Conservation (phyloP, 2,888 invertebrate species). For the Eupsilia transversa region DNA sequence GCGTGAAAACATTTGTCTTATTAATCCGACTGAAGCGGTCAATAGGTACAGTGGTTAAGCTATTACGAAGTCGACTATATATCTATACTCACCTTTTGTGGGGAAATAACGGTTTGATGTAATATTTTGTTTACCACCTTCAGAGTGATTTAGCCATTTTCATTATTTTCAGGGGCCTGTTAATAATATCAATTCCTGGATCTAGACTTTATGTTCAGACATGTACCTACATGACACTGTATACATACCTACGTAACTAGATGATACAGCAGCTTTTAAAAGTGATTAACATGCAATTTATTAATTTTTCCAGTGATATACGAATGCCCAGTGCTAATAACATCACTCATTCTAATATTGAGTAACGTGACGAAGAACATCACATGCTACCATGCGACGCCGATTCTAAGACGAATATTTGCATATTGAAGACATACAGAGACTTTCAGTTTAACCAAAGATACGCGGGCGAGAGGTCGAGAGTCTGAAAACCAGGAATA, state of each 20-base stretch:
- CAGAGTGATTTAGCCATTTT: background rate
- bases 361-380: constrained; percentile 74
- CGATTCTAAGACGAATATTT: constrained; percentile 73
- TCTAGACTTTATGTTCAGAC: background rate
- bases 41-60: background rate
- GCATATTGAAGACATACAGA: constrained; percentile 56
- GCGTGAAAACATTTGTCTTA: too few relatives aligned
- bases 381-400: constrained; percentile 78
- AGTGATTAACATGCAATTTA: background rate
- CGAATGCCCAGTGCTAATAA: constrained; percentile 80
- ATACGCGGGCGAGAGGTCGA: background rate
- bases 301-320: constrained; percentile 89
- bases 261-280: background rate
- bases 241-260: background rate
- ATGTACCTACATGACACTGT: background rate
- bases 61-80: background rate
- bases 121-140: background rate
- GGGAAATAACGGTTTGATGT: background rate
- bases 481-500: constrained; percentile 3
- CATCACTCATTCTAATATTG: constrained; percentile 70
- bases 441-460: background rate
- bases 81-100: background rate
- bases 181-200: background rate
- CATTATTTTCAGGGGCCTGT: background rate
- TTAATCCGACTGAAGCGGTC: too few relatives aligned